Conservation (phyloP, 2,113 vertebrate species). For the Piprites chloris region DNA sequence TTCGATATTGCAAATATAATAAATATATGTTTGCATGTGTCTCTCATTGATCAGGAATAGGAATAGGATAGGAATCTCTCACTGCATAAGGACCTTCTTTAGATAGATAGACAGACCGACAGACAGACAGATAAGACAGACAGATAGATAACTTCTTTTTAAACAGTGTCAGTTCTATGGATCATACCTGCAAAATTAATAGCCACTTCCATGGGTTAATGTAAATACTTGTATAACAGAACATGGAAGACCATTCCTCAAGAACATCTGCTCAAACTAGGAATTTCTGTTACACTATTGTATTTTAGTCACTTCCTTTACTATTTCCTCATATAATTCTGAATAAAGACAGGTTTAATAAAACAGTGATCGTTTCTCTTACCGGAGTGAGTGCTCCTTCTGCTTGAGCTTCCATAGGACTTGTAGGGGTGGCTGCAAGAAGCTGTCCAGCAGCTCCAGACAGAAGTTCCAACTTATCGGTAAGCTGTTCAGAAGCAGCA, state of each 20-base stretch:
- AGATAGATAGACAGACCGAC: too few species aligned
- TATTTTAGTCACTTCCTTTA: background rate
- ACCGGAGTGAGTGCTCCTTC: conserved; percentile 93
- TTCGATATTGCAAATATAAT: background rate
- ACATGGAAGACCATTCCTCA: background rate
- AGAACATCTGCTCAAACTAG: background rate
- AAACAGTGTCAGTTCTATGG: background rate
- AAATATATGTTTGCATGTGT: background rate
- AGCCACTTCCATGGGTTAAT: background rate
- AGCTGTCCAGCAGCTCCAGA: conserved; percentile 75
- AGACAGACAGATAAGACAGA: background rate
- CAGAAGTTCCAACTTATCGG: conserved; percentile 84
- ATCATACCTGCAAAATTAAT: background rate
- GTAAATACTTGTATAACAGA: background rate
- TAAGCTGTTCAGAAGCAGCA: conserved; percentile 69
- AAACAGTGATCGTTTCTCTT: conserved; percentile 66
- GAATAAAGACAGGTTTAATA: background rate
- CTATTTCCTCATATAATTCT: background rate
- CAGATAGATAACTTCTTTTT: background rate
- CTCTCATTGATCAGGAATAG: background rate
- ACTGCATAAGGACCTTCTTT: background rate
- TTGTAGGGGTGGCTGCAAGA: conserved; percentile 86
- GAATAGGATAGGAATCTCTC: background rate
- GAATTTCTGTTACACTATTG: background rate
- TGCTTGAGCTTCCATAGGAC: conserved; percentile 90